phyloP scores from a whole-genome alignment of 2,113 vertebrate species.

The Strix uralensis region DNA sequence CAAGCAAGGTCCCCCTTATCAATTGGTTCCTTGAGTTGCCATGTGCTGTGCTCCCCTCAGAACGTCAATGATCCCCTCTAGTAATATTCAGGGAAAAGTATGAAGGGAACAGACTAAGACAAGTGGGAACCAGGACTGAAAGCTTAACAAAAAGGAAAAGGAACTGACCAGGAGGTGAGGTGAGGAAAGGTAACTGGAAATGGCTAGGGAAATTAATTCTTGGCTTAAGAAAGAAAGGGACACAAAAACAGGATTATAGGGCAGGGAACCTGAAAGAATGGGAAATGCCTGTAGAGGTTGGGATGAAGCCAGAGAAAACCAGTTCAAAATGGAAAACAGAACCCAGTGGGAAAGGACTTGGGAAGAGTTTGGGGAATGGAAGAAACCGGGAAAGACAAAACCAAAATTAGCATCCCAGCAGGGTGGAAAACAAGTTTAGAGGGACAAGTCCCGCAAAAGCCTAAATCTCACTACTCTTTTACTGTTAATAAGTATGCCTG shows the following conservation, averaged over 20 bases:
- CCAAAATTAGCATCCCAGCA: background rate
- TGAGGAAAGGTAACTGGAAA: background rate
- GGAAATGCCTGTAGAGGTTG: rapidly evolving
- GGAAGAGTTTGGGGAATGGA: background rate
- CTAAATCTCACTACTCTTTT: background rate
- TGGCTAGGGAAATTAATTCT: background rate
- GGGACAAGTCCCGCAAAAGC: background rate
- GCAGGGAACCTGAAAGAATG: background rate
- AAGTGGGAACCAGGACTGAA: background rate
- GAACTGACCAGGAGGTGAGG: background rate
- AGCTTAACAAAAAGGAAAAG: background rate
- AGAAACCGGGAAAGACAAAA: background rate
- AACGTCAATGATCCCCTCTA: background rate
- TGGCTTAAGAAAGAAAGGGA: background rate
- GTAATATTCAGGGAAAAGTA: background rate
- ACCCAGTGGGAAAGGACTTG: background rate
- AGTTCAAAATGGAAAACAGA: background rate
- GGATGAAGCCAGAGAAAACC: background rate
- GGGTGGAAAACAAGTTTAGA: background rate
- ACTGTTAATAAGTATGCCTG: background rate
- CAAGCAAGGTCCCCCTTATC: background rate
- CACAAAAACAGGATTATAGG: background rate
- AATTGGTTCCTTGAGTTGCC: background rate
- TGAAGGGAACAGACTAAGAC: background rate
- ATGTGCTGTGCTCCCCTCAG: background rate